Evolutionary conservation across 2,797 vertebrate genomes (phyloP).

Genomic region (Sciurus carolinensis): DNA sequence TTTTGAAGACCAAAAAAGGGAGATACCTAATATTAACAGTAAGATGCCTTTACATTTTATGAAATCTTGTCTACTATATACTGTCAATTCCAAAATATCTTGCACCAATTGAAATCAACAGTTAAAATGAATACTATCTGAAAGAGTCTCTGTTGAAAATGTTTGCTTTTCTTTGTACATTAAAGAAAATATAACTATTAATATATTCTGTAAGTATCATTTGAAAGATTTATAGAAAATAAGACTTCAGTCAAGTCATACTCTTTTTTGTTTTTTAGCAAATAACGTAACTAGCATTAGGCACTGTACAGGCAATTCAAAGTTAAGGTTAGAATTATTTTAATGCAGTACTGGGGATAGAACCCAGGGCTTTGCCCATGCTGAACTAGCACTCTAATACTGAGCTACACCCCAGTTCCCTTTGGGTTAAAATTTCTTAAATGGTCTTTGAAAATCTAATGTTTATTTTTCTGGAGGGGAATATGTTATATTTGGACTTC

Average conservation of each 20-base stretch:
- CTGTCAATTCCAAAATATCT: conserved; percentile 87
- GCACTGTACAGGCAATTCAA: background rate
- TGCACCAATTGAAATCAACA: conserved; percentile 86
- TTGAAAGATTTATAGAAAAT: conserved; percentile 82
- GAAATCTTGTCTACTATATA: conserved; percentile 86
- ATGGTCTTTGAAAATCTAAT: conserved; percentile 66
- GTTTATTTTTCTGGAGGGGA: background rate
- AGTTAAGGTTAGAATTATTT: background rate
- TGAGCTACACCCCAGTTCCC: too few relatives aligned
- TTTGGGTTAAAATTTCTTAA: background rate
- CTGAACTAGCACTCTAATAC: too few relatives aligned
- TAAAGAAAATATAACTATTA: conserved; percentile 82
- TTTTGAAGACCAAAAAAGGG: conserved; percentile 85
- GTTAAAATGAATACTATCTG: conserved; percentile 79
- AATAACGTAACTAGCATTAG: background rate
- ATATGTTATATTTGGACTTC: conserved; percentile 4
- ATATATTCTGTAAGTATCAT: conserved; percentile 83
- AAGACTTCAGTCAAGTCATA: conserved; percentile 54
- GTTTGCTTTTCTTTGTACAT: conserved; percentile 39
- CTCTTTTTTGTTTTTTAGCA: conserved; percentile 17
- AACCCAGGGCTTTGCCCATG: too few relatives aligned
- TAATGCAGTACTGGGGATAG: too few relatives aligned
- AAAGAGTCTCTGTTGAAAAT: conserved; percentile 79
- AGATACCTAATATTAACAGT: conserved; percentile 86
- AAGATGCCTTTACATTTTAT: conserved; percentile 89